Evolutionary conservation across 2,888 invertebrate species (phyloP).

Genomic region (Villa cingulata): DNA sequence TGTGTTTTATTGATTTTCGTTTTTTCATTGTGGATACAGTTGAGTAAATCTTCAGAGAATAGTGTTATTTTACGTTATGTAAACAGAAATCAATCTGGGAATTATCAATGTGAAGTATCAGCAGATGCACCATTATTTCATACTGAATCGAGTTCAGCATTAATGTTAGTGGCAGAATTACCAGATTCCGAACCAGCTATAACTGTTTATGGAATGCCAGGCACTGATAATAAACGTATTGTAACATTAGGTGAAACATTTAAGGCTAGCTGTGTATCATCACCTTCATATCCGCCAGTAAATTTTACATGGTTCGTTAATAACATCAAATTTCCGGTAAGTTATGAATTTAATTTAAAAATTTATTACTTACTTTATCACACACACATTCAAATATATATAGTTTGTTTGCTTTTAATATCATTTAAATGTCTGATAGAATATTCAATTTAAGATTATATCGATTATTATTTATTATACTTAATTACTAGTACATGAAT

Average conservation of each 20-base stretch:
- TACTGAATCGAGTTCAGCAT: constrained; percentile 33
- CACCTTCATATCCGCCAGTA: constrained; percentile 34
- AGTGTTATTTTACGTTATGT: constrained; percentile 34
- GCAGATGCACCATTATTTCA: constrained; percentile 38
- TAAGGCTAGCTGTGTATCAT: constrained; percentile 35
- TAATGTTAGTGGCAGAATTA: constrained; percentile 35
- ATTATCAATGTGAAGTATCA: constrained; percentile 38
- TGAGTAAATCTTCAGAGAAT: constrained; percentile 32
- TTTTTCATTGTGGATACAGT: constrained; percentile 23
- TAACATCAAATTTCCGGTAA: constrained; percentile 20
- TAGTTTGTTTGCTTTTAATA: not conserved
- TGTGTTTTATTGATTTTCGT: not conserved
- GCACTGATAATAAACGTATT: constrained; percentile 30
- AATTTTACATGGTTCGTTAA: constrained; percentile 37
- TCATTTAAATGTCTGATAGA: not conserved
- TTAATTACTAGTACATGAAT: no score
- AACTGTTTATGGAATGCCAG: constrained; percentile 26
- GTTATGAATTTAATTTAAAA: not conserved
- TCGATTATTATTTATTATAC: no score
- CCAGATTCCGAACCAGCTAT: constrained; percentile 33
- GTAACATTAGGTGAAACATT: constrained; percentile 33
- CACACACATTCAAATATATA: no score
- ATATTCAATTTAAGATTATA: no score
- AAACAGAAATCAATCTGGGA: constrained; percentile 33
- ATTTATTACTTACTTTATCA: not conserved